Conservation (phyloP, 2,888 invertebrate genomes). For the Oscheius sp. region DNA sequence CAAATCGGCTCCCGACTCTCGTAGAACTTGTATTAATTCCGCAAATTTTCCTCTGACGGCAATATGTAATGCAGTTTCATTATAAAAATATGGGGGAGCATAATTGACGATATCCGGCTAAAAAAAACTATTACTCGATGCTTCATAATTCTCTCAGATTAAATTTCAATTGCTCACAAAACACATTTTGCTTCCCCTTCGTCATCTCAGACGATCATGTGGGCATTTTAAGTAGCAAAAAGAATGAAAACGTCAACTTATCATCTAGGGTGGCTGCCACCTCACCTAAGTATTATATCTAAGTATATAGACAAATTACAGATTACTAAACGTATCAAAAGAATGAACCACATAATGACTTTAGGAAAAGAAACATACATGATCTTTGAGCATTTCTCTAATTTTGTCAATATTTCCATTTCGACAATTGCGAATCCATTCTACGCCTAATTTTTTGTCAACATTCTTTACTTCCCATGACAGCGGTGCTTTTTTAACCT, state of each 20-base stretch:
- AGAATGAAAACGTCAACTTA: constrained; percentile 2
- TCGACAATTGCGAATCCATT: constrained; percentile 3
- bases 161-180: no score
- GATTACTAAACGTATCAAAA: not conserved
- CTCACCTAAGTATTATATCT: no score
- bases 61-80: constrained; percentile 8
- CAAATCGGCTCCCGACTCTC: constrained; percentile 13
- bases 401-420: not conserved
- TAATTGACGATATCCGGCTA: constrained; percentile 15
- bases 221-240: not conserved
- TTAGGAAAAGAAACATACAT: not conserved
- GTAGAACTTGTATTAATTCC: constrained; percentile 5
- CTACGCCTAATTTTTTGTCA: not conserved
- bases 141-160: not conserved
- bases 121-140: not conserved
- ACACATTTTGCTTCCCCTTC: no score
- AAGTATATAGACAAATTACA: not conserved
- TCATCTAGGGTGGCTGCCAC: constrained; percentile 12
- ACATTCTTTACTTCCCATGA: not conserved
- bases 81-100: constrained; percentile 5
- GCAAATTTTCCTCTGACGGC: constrained; percentile 4
- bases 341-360: not conserved
- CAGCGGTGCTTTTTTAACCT: not conserved
- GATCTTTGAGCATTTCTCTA: constrained; percentile 6
- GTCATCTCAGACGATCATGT: constrained; percentile 6